phyloP scores from a whole-genome alignment of 2,113 vertebrate species.

The Pygathrix nemaeus region DNA sequence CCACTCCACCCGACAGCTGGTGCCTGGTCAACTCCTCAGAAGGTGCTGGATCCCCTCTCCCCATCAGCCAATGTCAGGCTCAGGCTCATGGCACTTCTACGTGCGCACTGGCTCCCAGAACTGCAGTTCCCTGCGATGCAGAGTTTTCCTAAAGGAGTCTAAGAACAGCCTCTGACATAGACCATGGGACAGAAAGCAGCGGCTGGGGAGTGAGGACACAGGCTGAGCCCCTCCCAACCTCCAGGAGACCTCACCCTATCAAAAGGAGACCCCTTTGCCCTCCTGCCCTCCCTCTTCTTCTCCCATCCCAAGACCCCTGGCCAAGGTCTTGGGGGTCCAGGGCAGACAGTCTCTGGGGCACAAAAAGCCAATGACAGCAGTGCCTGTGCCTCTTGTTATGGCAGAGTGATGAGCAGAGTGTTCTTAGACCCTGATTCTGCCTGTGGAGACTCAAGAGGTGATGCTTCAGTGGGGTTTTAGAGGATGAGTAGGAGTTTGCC shows the following conservation, averaged over 20 bases:
- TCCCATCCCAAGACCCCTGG: too few species aligned
- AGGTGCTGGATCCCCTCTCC: not conserved
- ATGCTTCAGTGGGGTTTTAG: not conserved
- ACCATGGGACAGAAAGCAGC: too few species aligned
- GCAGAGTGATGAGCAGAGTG: not conserved
- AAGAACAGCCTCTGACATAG: not conserved
- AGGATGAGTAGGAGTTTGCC: not conserved
- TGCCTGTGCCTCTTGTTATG: not conserved
- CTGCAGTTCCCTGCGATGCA: fast-evolving
- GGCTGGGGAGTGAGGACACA: not conserved
- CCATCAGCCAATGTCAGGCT: fast-evolving
- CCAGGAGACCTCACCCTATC: not conserved
- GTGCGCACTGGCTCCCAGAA: fast-evolving
- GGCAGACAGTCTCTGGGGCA: not conserved
- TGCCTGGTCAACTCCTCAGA: not conserved
- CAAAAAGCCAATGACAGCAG: not conserved
- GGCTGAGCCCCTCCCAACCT: not conserved
- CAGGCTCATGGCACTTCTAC: too few species aligned
- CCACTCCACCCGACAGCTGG: not conserved
- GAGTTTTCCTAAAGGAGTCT: not conserved
- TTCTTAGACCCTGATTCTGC: not conserved
- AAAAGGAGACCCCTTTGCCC: not conserved
- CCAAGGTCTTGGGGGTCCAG: not conserved
- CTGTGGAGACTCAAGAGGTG: not conserved
- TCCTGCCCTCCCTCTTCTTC: not conserved